Evolutionary conservation across 2,797 vertebrate genomes (phyloP).

Genomic region (Sebastes minor): DNA sequence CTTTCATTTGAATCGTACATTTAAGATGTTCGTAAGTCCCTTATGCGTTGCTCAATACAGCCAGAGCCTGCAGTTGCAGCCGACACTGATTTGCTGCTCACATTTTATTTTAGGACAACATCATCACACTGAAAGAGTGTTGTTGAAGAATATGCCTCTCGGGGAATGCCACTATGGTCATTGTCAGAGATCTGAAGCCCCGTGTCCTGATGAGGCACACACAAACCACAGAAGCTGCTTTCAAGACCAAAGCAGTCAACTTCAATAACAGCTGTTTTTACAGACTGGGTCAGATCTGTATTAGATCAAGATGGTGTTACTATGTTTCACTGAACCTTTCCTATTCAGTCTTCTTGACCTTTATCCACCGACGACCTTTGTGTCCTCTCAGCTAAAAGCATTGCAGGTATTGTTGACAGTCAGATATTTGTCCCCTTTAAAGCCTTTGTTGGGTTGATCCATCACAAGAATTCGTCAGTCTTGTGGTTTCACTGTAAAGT

Average conservation of each 20-base stretch:
- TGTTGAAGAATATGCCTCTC: slow-evolving; percentile 17
- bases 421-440: slow-evolving; percentile 10
- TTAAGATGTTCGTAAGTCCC: not conserved
- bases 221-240: slow-evolving; percentile 33
- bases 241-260: slow-evolving; percentile 36
- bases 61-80: not conserved
- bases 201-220: slow-evolving; percentile 4
- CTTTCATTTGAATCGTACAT: not conserved
- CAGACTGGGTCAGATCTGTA: not conserved
- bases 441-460: not conserved
- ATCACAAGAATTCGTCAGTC: not conserved
- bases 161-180: slow-evolving; percentile 29
- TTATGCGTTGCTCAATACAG: not conserved
- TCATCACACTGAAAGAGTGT: slow-evolving; percentile 19
- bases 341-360: not conserved
- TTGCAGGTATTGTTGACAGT: not conserved
- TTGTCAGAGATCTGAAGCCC: slow-evolving; percentile 35
- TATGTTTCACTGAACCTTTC: not conserved
- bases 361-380: not conserved
- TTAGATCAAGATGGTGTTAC: not conserved
- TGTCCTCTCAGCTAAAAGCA: not conserved
- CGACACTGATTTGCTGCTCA: slow-evolving; percentile 3
- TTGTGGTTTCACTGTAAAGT: slow-evolving; percentile 4
- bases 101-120: slow-evolving; percentile 22
- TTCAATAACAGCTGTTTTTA: slow-evolving; percentile 17